These are phyloP conservation scores for Fragum fragum DNA, from an alignment of 2,888 invertebrate species.

Conservation along the genomic window DNA sequence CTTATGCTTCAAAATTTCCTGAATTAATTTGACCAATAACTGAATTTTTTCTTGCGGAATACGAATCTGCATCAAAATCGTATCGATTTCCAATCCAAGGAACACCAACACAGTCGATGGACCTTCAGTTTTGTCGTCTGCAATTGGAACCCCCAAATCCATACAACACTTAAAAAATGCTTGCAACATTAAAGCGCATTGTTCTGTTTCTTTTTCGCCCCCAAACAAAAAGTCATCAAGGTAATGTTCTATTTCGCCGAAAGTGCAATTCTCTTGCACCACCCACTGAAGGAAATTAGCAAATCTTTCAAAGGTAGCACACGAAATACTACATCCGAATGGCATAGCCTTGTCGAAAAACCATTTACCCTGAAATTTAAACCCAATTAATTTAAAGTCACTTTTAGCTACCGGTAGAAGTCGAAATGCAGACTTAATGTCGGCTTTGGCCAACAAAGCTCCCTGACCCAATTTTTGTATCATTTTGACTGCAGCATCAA, in stretches of 20 bases:
- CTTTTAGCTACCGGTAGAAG: constrained; percentile 13
- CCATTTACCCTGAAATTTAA: constrained; percentile 27
- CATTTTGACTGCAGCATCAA: constrained; percentile 89
- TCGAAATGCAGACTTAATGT: too few species aligned
- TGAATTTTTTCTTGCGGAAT: constrained; percentile 28
- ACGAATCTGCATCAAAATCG: constrained; percentile 30
- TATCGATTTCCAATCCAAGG: constrained; percentile 39
- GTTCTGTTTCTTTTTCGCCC: not conserved
- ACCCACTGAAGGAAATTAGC: constrained; percentile 23
- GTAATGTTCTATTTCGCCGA: constrained; percentile 33
- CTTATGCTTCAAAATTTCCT: not conserved
- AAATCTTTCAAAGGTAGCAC: constrained; percentile 31
- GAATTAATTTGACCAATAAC: not conserved
- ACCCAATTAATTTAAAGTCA: constrained; percentile 32
- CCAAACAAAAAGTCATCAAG: constrained; percentile 51
- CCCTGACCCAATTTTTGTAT: constrained; percentile 26
- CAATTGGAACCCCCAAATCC: constrained; percentile 32
- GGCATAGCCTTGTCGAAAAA: constrained; percentile 27
- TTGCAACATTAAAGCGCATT: constrained; percentile 12
- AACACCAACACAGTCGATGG: constrained; percentile 32
- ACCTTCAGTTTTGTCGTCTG: constrained; percentile 42
- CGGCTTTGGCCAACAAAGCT: constrained; percentile 33
- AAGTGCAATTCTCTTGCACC: not conserved
- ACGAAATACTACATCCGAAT: constrained; percentile 27
- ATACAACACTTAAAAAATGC: constrained; percentile 3